Base-by-base conservation (phyloP, 2,888 invertebrate species). In the Ophioninae sp. region DNA sequence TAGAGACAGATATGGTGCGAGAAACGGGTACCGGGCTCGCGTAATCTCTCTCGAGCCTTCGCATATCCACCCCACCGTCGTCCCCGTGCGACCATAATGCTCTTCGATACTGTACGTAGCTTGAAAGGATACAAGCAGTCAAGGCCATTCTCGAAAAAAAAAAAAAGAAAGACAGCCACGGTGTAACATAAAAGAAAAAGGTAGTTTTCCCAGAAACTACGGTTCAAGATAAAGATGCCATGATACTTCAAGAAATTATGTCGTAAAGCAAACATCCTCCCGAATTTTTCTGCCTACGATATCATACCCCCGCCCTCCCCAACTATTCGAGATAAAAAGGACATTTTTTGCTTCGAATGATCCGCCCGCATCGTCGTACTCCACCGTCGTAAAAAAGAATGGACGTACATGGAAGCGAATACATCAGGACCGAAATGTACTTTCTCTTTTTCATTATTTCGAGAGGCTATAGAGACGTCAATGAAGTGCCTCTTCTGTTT, bases 231-330 rank as follows among this genome's bases (percentile, higher is more conserved):
- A 67, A 44, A 67, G 41, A 50, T 39, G 2, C n/a, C 41, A 39
- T 67, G 50, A 78, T 79, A 68, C 62, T 62, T 75, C 23, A 57
- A 75, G 56, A 83, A 79, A 76, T 76, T 59, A 61, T 21, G 73
- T 62, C 57, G n/a, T 7, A 8, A 23, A 5, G 5, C 50, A 44
- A 30, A 70, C 50, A 70, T 82, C 61, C 62, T 13, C 21, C 37
- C 50, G 41, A 41, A 79, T 79, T 79, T 70, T n/a, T 61, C 59
- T 74, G 74, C 67, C 62, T 44, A 61, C 73, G 69, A 80, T 68
- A 57, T 30, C 30, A 62, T 57, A 70, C 68, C 37, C 37, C 61
- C 41, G 21, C 44, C 8, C 21, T 67, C 23, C 8, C 69, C 44
- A 37, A 13, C 57, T 30, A 39, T 59, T 6, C 59, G 41, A 44